Conservation (phyloP, 92 coral and sea anemone genomes). For the Galaxea fascicularis region DNA sequence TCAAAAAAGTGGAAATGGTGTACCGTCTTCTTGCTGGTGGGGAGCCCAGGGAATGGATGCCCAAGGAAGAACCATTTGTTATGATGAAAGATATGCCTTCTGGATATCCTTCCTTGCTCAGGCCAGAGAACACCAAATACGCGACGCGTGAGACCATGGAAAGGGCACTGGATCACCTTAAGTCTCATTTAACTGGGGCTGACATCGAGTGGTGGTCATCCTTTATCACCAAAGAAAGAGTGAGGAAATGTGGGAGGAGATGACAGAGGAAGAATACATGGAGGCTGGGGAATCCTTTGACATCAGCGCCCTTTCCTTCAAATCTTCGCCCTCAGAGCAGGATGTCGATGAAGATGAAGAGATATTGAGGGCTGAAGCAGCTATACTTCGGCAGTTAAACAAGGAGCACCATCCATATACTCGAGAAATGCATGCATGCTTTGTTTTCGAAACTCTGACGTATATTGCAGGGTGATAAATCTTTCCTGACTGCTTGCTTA, state of each 20-base stretch:
- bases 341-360: not conserved
- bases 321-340: not conserved
- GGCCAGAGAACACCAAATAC: slow-evolving; percentile 1
- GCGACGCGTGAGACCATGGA: slow-evolving; percentile 1
- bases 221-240: not conserved
- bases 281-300: slow-evolving; percentile 21
- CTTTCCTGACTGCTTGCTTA: too few relatives aligned
- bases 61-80: not conserved
- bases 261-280: slow-evolving; percentile 16
- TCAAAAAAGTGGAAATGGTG: slow-evolving; percentile 16
- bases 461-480: too few relatives aligned
- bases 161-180: not conserved
- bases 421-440: not conserved
- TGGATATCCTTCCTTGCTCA: slow-evolving; percentile 1
- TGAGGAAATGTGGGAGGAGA: slow-evolving; percentile 11
- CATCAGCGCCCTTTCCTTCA: not conserved
- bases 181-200: not conserved
- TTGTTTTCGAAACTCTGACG: too few relatives aligned
- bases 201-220: not conserved
- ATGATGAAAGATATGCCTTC: not conserved
- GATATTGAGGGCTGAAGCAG: slow-evolving; percentile 11
- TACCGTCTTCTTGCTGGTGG: slow-evolving; percentile 24
- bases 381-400: slow-evolving; percentile 3
- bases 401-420: slow-evolving; percentile 3
- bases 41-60: slow-evolving; percentile 4